Conservation (phyloP, 2,113 vertebrate species). For the Myiopsitta monachus region DNA sequence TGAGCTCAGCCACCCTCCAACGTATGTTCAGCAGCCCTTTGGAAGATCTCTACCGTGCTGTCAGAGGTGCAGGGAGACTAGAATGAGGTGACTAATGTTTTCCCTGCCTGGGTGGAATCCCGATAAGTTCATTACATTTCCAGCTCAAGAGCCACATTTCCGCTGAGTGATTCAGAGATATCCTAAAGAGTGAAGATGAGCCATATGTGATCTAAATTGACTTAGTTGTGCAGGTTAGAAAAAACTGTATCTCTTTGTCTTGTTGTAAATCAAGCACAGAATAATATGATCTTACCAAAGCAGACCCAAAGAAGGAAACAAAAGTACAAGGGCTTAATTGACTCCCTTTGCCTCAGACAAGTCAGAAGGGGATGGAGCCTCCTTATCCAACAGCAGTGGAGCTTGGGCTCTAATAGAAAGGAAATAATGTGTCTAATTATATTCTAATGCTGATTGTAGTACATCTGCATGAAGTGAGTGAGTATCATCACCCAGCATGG, state of each 20-base stretch:
- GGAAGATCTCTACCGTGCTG: not conserved
- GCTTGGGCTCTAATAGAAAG: constrained; percentile 40
- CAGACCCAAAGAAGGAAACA: not conserved
- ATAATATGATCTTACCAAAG: not conserved
- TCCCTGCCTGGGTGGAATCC: constrained; percentile 2
- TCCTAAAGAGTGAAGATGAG: not conserved
- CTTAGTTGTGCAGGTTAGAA: not conserved
- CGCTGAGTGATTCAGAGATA: not conserved
- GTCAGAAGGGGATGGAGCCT: not conserved
- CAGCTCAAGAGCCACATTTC: not conserved
- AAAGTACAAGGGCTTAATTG: not conserved
- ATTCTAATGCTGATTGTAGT: constrained; percentile 55
- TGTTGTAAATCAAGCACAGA: not conserved
- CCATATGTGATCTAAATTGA: not conserved
- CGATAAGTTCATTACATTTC: not conserved
- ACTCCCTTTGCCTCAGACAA: not conserved
- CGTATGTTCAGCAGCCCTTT: not conserved
- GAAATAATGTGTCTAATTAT: constrained; percentile 64
- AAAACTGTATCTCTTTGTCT: not conserved
- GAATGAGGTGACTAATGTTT: not conserved
- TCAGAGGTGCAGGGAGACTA: not conserved
- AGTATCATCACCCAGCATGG: constrained; percentile 13
- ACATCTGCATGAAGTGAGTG: constrained; percentile 33
- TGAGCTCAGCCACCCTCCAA: not conserved
- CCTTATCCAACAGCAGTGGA: not conserved